These are phyloP conservation scores for Paralichthys olivaceus DNA, from an alignment of 2,113 vertebrate species.

Conservation along the genomic window DNA sequence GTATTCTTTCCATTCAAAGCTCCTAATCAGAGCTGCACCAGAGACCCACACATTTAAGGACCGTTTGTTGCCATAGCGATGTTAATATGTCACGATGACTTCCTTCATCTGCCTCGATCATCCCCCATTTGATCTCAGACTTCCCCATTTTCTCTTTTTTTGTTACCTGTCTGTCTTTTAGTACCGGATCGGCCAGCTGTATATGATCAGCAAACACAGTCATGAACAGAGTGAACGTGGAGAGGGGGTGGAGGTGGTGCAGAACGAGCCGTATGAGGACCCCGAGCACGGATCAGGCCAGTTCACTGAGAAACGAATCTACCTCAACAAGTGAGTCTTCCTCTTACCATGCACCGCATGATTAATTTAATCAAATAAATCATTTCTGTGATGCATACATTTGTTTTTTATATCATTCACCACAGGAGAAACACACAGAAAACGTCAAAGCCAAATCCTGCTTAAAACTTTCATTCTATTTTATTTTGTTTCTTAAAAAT, in stretches of 20 bases:
- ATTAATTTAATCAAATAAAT: neutral
- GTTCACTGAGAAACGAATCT: slow-evolving; percentile 94
- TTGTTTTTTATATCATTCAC: too few relatives aligned
- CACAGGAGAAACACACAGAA: too few relatives aligned
- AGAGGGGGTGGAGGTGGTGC: slow-evolving; percentile 95
- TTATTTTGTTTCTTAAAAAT: neutral
- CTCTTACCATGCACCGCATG: neutral
- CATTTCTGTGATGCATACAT: neutral
- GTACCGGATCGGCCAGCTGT: slow-evolving; percentile 95
- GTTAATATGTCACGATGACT: neutral
- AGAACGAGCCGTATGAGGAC: slow-evolving; percentile 93
- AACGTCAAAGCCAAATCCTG: too few relatives aligned
- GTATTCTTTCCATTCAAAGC: slow-evolving; percentile 24
- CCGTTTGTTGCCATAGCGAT: neutral
- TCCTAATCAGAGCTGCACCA: neutral
- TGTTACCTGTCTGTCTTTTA: slow-evolving; percentile 72
- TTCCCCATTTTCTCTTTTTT: slow-evolving; percentile 10
- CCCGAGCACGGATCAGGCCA: slow-evolving; percentile 92
- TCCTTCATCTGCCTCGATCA: neutral
- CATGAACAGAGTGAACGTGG: slow-evolving; percentile 95
- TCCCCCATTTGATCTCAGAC: neutral
- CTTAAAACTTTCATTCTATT: neutral
- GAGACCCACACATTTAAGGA: neutral
- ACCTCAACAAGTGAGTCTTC: slow-evolving; percentile 92
- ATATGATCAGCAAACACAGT: slow-evolving; percentile 98